These are phyloP conservation scores for Dasypogon diadema DNA, from an alignment of 2,888 invertebrate species.

Conservation along the genomic window DNA sequence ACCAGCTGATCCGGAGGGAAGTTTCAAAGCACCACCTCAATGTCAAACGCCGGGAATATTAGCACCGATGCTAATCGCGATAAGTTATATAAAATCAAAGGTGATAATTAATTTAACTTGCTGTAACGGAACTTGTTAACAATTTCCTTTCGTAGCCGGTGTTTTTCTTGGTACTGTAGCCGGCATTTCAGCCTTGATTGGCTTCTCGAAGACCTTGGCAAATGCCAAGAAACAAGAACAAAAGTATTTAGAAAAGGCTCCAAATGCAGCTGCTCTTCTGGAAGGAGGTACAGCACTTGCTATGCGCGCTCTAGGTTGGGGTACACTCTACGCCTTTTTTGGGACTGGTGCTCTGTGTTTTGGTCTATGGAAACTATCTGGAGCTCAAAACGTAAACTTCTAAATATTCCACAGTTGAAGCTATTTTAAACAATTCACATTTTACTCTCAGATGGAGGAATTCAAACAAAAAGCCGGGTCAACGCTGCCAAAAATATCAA, in stretches of 20 bases:
- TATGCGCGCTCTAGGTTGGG: constrained; percentile 87
- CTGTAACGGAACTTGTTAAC: too few relatives aligned
- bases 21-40: constrained; percentile 23
- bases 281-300: constrained; percentile 87
- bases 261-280: constrained; percentile 73
- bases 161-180: constrained; percentile 66
- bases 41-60: constrained; percentile 10
- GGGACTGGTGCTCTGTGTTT: constrained; percentile 86
- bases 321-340: constrained; percentile 86
- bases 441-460: constrained; percentile 84
- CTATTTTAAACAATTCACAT: neutral
- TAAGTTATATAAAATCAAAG: constrained; percentile 31
- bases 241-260: constrained; percentile 81
- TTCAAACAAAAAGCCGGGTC: constrained; percentile 85
- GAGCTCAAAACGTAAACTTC: constrained; percentile 83
- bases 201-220: constrained; percentile 84
- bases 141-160: constrained; percentile 61
- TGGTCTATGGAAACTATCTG: constrained; percentile 89
- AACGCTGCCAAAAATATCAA: constrained; percentile 80
- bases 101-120: constrained; percentile 10
- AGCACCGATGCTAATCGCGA: neutral
- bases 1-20: too few relatives aligned
- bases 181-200: constrained; percentile 83
- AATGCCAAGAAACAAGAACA: constrained; percentile 85
- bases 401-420: constrained; percentile 1